Conservation (phyloP, 2,113 vertebrate genomes). For the Sminthopsis crassicaudata region DNA sequence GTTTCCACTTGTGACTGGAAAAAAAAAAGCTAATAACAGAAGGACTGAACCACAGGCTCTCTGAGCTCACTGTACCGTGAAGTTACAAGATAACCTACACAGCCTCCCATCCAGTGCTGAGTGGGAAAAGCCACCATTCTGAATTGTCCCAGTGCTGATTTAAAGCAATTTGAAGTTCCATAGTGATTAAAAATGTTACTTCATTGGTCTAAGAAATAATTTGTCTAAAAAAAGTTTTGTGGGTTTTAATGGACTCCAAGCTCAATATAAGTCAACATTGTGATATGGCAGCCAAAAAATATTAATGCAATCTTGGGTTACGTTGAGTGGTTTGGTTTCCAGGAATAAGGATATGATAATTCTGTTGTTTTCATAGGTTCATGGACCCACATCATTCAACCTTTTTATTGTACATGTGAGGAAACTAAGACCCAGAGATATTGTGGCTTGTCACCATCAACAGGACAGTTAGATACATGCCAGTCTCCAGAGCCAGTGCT, state of each 20-base stretch:
- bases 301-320: not conserved
- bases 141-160: not conserved
- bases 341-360: not conserved
- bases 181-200: not conserved
- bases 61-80: not conserved
- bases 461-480: not conserved
- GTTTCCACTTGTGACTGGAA: not conserved
- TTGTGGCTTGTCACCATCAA: not conserved
- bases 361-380: not conserved
- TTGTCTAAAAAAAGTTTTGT: conserved; percentile 1
- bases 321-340: not conserved
- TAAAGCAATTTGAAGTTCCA: not conserved
- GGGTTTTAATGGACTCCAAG: not conserved
- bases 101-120: not conserved
- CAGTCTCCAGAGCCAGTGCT: not conserved
- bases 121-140: not conserved
- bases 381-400: not conserved
- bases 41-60: not conserved
- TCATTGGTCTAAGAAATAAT: not conserved
- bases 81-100: not conserved
- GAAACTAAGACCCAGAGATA: not conserved
- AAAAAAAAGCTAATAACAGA: not conserved
- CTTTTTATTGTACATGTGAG: not conserved
- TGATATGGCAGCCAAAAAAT: not conserved
- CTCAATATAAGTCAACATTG: not conserved